phyloP scores from a whole-genome alignment of 2,888 invertebrate species.

The Leucophenga maculata region DNA sequence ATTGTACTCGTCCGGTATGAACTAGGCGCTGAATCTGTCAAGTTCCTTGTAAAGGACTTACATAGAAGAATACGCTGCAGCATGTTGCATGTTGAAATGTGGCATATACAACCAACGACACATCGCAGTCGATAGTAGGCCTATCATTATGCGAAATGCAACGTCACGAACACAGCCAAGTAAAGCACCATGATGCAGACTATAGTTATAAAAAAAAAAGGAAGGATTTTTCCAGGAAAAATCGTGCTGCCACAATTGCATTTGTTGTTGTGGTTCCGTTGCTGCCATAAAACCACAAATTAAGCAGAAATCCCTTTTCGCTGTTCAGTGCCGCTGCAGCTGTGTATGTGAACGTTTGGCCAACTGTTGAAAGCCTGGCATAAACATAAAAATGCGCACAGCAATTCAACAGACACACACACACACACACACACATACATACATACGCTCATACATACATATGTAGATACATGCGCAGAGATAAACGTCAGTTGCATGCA shows the following conservation, averaged over 20 bases:
- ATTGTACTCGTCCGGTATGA: too few relatives aligned
- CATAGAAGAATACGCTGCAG: slow-evolving; percentile 14
- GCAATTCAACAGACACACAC: background rate
- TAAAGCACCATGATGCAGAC: too few relatives aligned
- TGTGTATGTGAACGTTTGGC: slow-evolving; percentile 57
- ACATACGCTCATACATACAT: slow-evolving; percentile 48
- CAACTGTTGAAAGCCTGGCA: slow-evolving; percentile 17
- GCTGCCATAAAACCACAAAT: slow-evolving; percentile 62
- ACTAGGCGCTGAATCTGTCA: too few relatives aligned
- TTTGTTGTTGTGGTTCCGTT: slow-evolving; percentile 53
- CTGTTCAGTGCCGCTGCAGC: slow-evolving; percentile 41
- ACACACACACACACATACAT: slow-evolving; percentile 18
- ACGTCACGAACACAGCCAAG: too few relatives aligned
- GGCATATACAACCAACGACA: too few relatives aligned
- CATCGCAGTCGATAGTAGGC: too few relatives aligned
- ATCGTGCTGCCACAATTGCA: slow-evolving; percentile 62
- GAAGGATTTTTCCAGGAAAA: slow-evolving; percentile 57
- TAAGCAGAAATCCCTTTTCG: slow-evolving; percentile 61
- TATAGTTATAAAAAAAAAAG: slow-evolving; percentile 50
- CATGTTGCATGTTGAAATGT: slow-evolving; percentile 25
- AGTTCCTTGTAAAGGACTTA: too few relatives aligned
- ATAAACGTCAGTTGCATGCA: slow-evolving; percentile 15
- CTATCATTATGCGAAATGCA: too few relatives aligned
- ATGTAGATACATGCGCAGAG: slow-evolving; percentile 39
- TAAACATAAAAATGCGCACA: slow-evolving; percentile 43